phyloP scores from a whole-genome alignment of 2,888 invertebrate genomes.

The Nezara viridula region DNA sequence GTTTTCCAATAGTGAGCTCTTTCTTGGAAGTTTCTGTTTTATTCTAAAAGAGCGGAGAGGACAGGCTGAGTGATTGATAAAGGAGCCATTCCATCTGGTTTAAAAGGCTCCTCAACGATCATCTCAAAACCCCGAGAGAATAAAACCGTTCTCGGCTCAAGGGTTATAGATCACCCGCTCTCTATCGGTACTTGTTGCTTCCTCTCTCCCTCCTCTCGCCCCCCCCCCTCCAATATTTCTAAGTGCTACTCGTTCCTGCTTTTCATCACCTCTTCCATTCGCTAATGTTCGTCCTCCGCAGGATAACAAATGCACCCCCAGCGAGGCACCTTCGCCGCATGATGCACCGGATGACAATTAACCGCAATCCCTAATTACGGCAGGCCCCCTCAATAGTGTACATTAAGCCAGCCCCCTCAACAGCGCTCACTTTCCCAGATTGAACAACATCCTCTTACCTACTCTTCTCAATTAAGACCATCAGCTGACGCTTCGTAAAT shows the following conservation, averaged over 20 bases:
- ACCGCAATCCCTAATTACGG: conserved; percentile 14
- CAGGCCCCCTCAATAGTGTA: no score
- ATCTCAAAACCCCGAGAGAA: conserved; percentile 21
- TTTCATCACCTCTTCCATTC: conserved; percentile 40
- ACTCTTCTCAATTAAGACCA: neutral
- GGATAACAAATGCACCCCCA: neutral
- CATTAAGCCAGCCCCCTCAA: no score
- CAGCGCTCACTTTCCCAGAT: neutral
- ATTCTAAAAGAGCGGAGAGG: neutral
- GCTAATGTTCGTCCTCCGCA: neutral
- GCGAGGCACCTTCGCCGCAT: neutral
- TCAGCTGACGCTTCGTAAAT: neutral
- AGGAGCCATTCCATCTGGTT: conserved; percentile 42
- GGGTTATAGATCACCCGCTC: conserved; percentile 33
- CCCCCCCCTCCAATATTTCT: conserved; percentile 14
- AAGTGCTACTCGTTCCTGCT: conserved; percentile 16
- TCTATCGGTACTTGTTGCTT: conserved; percentile 43
- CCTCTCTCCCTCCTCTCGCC: no score
- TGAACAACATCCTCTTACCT: neutral
- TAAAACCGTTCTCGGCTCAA: neutral
- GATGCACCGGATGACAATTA: neutral
- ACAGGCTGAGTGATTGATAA: conserved; percentile 19
- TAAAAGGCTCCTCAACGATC: conserved; percentile 43
- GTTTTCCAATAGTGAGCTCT: conserved; percentile 16
- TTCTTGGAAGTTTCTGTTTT: conserved; percentile 22